These are phyloP conservation scores for Akabosia matsudoensis DNA, from an alignment of 1,140 invertebrate genomes.

Conservation along the genomic window DNA sequence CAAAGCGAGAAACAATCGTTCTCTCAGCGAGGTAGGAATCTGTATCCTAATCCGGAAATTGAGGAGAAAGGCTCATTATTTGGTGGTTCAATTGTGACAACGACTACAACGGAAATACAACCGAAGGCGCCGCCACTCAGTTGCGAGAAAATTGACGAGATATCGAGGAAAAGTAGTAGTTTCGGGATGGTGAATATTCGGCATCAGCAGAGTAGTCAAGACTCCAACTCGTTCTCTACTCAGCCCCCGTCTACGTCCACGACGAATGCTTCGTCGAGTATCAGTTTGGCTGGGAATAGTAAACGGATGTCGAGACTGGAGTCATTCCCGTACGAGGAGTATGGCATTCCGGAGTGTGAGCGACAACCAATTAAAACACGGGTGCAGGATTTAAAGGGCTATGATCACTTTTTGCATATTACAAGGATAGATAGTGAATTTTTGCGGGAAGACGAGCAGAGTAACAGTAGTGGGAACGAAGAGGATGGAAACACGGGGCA, in stretches of 20 bases:
- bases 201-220: not conserved
- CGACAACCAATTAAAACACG: conserved; percentile 25
- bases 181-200: not conserved
- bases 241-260: not conserved
- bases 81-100: conserved; percentile 6
- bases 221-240: not conserved
- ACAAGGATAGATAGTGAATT: conserved; percentile 14
- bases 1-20: not conserved
- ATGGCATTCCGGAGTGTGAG: conserved; percentile 17
- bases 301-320: conserved; percentile 24
- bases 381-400: conserved; percentile 13
- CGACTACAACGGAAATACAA: conserved; percentile 8
- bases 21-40: not conserved
- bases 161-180: conserved; percentile 9
- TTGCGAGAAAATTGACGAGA: conserved; percentile 20
- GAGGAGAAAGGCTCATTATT: conserved; percentile 11
- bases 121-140: not conserved
- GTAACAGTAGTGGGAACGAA: not conserved
- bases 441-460: conserved; percentile 22
- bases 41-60: conserved; percentile 19
- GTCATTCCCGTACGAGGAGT: conserved; percentile 28
- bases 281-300: conserved; percentile 5
- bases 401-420: conserved; percentile 24
- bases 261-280: not conserved
- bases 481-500: not conserved